These are phyloP conservation scores for Luperina nickerlii DNA, from an alignment of 2,888 invertebrate genomes.

Conservation along the genomic window DNA sequence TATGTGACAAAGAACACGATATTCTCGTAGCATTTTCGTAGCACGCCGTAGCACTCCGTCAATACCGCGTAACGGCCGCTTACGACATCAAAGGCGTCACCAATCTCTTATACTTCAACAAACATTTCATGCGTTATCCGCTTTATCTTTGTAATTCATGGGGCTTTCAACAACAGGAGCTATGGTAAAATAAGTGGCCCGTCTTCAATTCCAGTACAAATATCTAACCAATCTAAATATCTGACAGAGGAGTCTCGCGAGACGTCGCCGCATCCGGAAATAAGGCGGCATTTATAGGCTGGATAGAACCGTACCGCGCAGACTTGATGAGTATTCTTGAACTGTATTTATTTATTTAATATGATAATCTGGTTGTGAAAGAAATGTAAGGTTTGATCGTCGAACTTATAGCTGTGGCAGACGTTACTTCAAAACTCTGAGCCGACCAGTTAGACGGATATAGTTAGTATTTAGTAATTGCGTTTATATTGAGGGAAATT, in stretches of 20 bases:
- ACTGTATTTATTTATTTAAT: constrained; percentile 30
- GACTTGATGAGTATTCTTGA: constrained; percentile 35
- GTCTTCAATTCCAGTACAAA: constrained; percentile 23
- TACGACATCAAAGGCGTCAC: not conserved
- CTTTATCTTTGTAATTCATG: not conserved
- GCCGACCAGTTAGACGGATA: not conserved
- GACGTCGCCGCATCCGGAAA: constrained; percentile 33
- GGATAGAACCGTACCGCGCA: constrained; percentile 4
- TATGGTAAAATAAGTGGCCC: constrained; percentile 10
- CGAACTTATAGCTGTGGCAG: not conserved
- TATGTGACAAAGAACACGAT: constrained; percentile 8
- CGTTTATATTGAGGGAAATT: not conserved
- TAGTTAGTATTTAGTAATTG: no score
- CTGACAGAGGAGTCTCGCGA: constrained; percentile 26
- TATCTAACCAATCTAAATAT: constrained; percentile 56
- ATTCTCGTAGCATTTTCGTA: constrained; percentile 53
- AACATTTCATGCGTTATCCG: constrained; percentile 21
- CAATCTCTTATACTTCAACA: constrained; percentile 12
- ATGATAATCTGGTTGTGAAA: not conserved
- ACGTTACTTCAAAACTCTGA: not conserved
- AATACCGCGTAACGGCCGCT: constrained; percentile 35
- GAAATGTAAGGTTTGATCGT: not conserved
- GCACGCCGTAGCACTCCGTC: constrained; percentile 44
- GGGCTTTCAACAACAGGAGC: not conserved
- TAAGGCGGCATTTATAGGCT: constrained; percentile 47